Evolutionary conservation across 2,113 vertebrate species (phyloP), one percentile per base, ranked within the genome.

Genomic region (Ochotona princeps): DNA sequence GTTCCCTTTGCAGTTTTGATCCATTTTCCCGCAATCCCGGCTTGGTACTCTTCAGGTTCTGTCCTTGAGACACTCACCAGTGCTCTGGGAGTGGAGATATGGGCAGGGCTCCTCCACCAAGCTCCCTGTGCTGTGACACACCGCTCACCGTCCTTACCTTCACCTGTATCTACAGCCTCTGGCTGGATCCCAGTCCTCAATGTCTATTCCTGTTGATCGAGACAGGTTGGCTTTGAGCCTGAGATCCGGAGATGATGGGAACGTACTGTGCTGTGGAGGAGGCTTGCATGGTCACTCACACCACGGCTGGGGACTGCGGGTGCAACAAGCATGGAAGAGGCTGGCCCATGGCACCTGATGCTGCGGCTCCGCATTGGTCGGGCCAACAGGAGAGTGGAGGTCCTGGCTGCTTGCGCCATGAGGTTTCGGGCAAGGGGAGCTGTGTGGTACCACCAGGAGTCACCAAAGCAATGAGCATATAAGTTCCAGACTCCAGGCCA

Each of bases 361-460:
- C 20, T 6, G 18, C 11, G 35, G 57, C 57, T 26, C 18, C 7
- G 12, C 26, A 20, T 26, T 13, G 35, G 11, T 0, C 11, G 3
- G 18, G 51, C 9, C 1, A 13, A 23, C n/a, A 5, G 0, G 21
- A 2, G 6, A 6, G 0, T 25, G 21, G 69, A 61, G 30, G 1
- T 9, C 3, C 0, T 1, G 7, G 0, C n/a, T 2, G 1, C 6
- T 0, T 12, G 1, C 12, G 4, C 38, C 38, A 44, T 44, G 38
- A 44, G 38, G 38, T 44, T 6, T 44, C 4, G 0, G 6, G 14
- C 3, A 30, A n/a, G 0, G 70, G 2, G 13, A 7, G 26, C 14
- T 10, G 14, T 44, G 12, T 2, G 1, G 14, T 1, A 20, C 5
- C 7, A 2, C 2, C 1, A 47, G 3, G 74, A 6, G 25, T 9